Conservation (phyloP, 2,797 vertebrate species). For the Pampus argenteus region DNA sequence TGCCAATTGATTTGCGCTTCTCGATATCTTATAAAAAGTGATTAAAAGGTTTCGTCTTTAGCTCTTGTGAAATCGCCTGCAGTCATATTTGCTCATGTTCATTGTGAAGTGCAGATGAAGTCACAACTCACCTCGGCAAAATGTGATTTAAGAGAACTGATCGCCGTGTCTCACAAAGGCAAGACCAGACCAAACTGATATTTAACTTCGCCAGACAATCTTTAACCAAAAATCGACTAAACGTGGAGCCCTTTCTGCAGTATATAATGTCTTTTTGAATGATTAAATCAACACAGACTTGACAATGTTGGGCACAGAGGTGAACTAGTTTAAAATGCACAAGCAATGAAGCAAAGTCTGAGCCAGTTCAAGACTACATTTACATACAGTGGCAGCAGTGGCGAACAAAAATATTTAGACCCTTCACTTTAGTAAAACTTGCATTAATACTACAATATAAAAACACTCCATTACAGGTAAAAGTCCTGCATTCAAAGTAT, state of each 20-base stretch:
- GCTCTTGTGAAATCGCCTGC: slow-evolving; percentile 64
- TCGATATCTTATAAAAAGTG: slow-evolving; percentile 64
- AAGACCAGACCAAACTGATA: slow-evolving; percentile 72
- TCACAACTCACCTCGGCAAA: slow-evolving; percentile 54
- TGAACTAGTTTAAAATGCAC: background rate
- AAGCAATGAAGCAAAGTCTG: background rate
- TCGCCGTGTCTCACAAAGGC: slow-evolving; percentile 42
- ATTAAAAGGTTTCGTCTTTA: slow-evolving; percentile 71
- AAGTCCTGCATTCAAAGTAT: background rate
- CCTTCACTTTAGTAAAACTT: background rate
- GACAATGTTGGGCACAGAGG: background rate
- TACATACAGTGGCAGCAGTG: background rate
- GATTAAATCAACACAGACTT: slow-evolving; percentile 26
- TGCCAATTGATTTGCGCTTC: slow-evolving; percentile 72
- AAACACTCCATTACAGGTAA: background rate
- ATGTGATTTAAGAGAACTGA: slow-evolving; percentile 51
- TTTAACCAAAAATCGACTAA: slow-evolving; percentile 62
- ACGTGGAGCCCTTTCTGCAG: slow-evolving; percentile 26
- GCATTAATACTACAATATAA: background rate
- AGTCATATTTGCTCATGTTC: slow-evolving; percentile 48
- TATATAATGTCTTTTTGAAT: slow-evolving; percentile 12
- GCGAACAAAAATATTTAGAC: background rate
- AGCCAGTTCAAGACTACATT: background rate
- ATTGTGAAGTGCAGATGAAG: slow-evolving; percentile 69
- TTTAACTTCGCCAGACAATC: slow-evolving; percentile 67